Evolutionary conservation across 1,140 invertebrate species (phyloP), one percentile per base, ranked within the genome.

Genomic region (Bombyx mandarina): DNA sequence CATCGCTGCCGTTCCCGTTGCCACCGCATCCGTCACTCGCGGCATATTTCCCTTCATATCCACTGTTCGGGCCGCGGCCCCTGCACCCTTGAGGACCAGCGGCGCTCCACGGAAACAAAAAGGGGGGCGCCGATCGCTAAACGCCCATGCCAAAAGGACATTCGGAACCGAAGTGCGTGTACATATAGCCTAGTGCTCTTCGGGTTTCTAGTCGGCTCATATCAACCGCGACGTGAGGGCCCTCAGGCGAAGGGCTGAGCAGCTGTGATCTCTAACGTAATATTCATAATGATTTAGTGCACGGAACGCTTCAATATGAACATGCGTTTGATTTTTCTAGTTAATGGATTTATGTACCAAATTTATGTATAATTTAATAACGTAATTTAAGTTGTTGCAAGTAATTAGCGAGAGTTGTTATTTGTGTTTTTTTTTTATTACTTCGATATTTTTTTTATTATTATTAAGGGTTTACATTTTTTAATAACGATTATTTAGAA

Each of bases 31-130:
- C 92, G 22, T 93, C 90, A 48, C 88, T 93, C 66, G 92, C 91
- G 1, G 92, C 93, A 22, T 96, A 96, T 77, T 94, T 96, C 74
- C 94, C 94, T 2, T 95, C 95, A 1, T 96, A 96, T 79, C 93
- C 94, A 18, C 83, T 97, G 22, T 97, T 97, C 72, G 94, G 94
- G n/a, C 94, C 95, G 42, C 90, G 95, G 69, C 88, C 89, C 71
- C 89, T 90, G 79, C 90, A 90, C 86, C 90, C 88, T 87, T 90
- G 88, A 89, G 88, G 82, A 75, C 80, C 84, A 48, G 81, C 82
- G 82, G 82, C 86, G 86, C 87, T 86, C 83, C 87, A 87, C 82
- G 70, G 73, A 72, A 70, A 82, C 69, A 87, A 85, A 64, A 87
- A 88, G 74, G 86, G 82, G 86, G 82, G 86, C 85, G 86, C 86